Evolutionary conservation across 2,888 invertebrate genomes (phyloP), one percentile per base, ranked within the genome.

Genomic region (Lacanobia oleracea): DNA sequence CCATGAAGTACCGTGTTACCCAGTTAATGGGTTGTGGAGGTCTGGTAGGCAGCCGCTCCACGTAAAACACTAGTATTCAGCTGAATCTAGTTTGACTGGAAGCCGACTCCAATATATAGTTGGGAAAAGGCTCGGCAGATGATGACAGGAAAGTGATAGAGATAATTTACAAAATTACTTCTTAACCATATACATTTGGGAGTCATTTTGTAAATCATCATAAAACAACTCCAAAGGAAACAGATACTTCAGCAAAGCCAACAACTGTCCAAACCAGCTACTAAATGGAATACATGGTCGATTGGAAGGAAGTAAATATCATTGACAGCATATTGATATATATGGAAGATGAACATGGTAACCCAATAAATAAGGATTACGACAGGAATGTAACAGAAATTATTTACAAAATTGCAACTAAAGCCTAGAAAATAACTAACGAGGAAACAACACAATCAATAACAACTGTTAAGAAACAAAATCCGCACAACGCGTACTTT

Each of bases 401-500:
- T 21, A 23, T 60, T 60, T 43, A 61, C 43, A 45, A 61, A 23
- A 43, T 23, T 9, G 23, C 10, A 6, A 43, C 23, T 60, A 45
- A 60, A n/a, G 21, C 40, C 2, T 21, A 59, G 57, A 59, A 57
- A 59, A 40, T 21, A 59, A 21, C 21, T 16, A 8, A 14, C 40
- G 21, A 59, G 40, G 21, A 59, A 59, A 57, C 51, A 33, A 60
- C 43, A 65, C 21, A 72, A 66, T 45, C 48, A 67, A 57, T 43
- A n/a, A 53, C 16, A 10, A 9, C 18, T 43, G 54, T 21, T 14
- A 16, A 40, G 37, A 40, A 67, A 67, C 57, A 62, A 59, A 72
- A 78, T 59, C 69, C 57, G 8, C 81, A 79, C 61, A 64, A 23
- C 67, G 40, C 62, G 21, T 65, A 68, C 57, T 70, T 79, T 76